Percentiles rank a stretch among this genome's conserved stretches.
phyloP scores from a whole-genome alignment of 2,797 vertebrate species.

The Parauchenoglanis ngamensis region DNA sequence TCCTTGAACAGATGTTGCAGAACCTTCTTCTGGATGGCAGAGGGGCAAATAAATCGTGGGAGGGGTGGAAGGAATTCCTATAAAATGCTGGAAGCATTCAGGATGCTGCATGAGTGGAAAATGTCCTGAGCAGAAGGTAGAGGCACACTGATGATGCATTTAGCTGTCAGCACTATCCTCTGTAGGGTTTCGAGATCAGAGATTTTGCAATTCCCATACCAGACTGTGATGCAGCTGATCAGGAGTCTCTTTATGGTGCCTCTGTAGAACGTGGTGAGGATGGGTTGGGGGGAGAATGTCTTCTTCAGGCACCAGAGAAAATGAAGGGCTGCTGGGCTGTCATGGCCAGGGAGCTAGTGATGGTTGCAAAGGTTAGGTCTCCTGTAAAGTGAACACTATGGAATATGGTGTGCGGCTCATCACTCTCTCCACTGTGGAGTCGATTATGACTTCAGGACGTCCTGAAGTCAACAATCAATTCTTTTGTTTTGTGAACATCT shows the following conservation, averaged over 20 bases:
- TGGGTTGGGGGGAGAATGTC: background rate
- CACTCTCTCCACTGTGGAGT: background rate
- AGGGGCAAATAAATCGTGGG: background rate
- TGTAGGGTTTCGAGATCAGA: background rate
- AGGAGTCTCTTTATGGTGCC: background rate
- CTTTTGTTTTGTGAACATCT: background rate
- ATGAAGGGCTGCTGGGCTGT: background rate
- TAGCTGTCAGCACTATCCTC: background rate
- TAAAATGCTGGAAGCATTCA: background rate
- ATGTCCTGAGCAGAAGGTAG: background rate
- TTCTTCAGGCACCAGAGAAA: background rate
- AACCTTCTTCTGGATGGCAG: background rate
- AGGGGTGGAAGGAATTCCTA: background rate
- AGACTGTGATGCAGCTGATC: background rate
- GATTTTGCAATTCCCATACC: background rate
- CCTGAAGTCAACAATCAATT: background rate
- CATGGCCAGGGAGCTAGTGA: background rate
- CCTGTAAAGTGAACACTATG: background rate
- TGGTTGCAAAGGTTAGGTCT: background rate
- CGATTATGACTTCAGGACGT: background rate
- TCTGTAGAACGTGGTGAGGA: background rate
- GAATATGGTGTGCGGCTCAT: background rate
- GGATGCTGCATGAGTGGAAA: background rate
- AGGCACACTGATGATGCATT: background rate
- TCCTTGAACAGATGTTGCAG: background rate